Percentiles rank a stretch among this genome's conserved stretches.
Conservation (phyloP, 2,888 invertebrate species). For the Tiliacea citrago region DNA sequence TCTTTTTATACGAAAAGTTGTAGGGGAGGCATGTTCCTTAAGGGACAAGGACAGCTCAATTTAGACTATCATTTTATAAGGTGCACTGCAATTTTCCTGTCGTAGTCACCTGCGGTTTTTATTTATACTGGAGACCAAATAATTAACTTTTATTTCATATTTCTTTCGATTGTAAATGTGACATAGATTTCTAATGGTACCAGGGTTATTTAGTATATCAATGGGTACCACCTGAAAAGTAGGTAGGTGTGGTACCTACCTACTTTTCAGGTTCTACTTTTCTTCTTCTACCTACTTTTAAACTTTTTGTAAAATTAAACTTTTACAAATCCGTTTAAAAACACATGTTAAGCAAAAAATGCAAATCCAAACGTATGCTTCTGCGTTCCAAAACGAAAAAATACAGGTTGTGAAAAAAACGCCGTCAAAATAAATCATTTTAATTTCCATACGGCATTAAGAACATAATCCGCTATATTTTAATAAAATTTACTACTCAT, state of each 20-base stretch:
- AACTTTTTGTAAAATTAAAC: not conserved
- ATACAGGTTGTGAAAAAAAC: slow-evolving; percentile 48
- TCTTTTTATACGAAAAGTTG: slow-evolving; percentile 76
- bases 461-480: slow-evolving; percentile 68
- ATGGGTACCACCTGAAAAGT: too few species aligned
- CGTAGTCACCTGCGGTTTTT: slow-evolving; percentile 3
- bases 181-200: not conserved
- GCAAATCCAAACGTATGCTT: slow-evolving; percentile 22
- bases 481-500: slow-evolving; percentile 67
- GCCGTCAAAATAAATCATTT: slow-evolving; percentile 66
- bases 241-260: too few species aligned
- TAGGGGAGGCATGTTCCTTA: slow-evolving; percentile 77
- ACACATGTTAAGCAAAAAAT: slow-evolving; percentile 10
- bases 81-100: slow-evolving; percentile 27
- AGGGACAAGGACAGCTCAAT: slow-evolving; percentile 77
- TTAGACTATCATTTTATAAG: slow-evolving; percentile 71
- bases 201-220: too few species aligned
- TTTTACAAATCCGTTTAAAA: slow-evolving; percentile 1
- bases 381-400: slow-evolving; percentile 28
- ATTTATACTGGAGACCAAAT: not conserved
- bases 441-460: slow-evolving; percentile 67
- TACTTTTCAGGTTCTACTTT: too few species aligned
- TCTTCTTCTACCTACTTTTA: too few species aligned
- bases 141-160: not conserved
- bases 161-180: not conserved